Evolutionary conservation across 2,797 vertebrate species (phyloP), one percentile per base, ranked within the genome.

Genomic region (Dermochelys coriacea): DNA sequence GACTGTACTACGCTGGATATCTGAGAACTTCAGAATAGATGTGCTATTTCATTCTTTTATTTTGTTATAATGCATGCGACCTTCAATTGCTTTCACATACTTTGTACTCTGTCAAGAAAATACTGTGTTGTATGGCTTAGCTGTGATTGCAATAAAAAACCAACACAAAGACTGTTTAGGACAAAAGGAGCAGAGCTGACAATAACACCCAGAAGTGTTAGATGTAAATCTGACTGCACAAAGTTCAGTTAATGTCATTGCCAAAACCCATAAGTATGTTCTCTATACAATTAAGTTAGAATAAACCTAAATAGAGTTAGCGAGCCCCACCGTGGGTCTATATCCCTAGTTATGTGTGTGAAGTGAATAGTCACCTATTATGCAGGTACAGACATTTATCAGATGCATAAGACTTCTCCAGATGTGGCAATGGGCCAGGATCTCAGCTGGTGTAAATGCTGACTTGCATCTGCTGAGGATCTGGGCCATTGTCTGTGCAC

Each of bases 31-130:
- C 90, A 96, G 91, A 96, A 95, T 90, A 93, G 93, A 94, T 95
- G 93, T 82, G 86, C 94, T 94, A 95, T 97, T 97, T 96, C 83
- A 91, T 52, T 87, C 95, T 89, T 97, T 97, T 97, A 95, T 96
- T 97, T 97, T 93, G 92, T 83, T 96, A 96, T 96, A 97, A 97
- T 95, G 89, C 84, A 19, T 94, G 90, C 97, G 97, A 97, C 97
- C 97, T 98, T 97, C 96, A 96, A 90, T 88, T 92, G 94, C 95
- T 96, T 98, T 96, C 95, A 91, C 89, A 91, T 87, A 91, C 93
- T 96, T 95, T 89, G 92, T 93, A 79, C 77, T 93, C 95, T 94
- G 88, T 41, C 79, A 95, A 96, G 92, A 97, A 97, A 96, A 97
- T 95, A 87, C 80, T 77, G 75, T 79, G 88, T 93, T 95, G 87